A percentile compares a stretch with the other conserved stretches of the same genome.
These are phyloP conservation scores for Aeoliscus strigatus DNA, from an alignment of 2,797 vertebrate genomes.

Conservation along the genomic window DNA sequence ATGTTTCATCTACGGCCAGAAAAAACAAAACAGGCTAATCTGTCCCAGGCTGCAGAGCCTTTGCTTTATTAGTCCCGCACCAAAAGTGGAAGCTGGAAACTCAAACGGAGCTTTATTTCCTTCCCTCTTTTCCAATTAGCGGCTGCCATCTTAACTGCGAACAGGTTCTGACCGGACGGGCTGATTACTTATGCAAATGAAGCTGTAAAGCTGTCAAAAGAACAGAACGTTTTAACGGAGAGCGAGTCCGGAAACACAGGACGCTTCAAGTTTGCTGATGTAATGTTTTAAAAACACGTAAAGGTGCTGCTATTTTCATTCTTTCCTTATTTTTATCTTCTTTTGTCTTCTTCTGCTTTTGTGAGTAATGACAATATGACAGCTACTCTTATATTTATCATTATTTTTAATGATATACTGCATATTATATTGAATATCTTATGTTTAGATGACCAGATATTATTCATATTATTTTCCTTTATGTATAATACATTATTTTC, in stretches of 20 bases:
- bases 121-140: slow-evolving; percentile 61
- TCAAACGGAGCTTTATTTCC: slow-evolving; percentile 40
- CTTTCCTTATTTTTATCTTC: too few relatives aligned
- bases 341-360: too few relatives aligned
- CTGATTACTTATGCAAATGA: slow-evolving; percentile 67
- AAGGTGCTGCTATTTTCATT: too few relatives aligned
- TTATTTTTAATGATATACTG: too few relatives aligned
- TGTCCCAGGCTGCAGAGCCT: slow-evolving; percentile 33
- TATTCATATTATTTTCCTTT: too few relatives aligned
- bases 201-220: slow-evolving; percentile 55
- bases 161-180: slow-evolving; percentile 44
- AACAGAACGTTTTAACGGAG: slow-evolving; percentile 38
- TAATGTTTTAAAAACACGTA: too few relatives aligned
- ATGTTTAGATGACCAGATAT: too few relatives aligned
- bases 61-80: slow-evolving; percentile 41
- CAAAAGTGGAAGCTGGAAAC: slow-evolving; percentile 34
- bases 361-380: too few relatives aligned
- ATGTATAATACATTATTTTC: too few relatives aligned
- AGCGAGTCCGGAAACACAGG: slow-evolving; percentile 26
- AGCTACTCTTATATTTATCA: too few relatives aligned
- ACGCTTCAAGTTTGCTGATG: too few relatives aligned
- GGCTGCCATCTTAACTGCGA: slow-evolving; percentile 55
- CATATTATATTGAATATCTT: too few relatives aligned
- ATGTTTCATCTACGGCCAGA: slow-evolving; percentile 47
- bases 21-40: slow-evolving; percentile 52